Percentiles rank a stretch among this genome's conserved stretches.
These are phyloP conservation scores for Polypterus senegalus DNA, from an alignment of 2,113 vertebrate species.

Conservation along the genomic window DNA sequence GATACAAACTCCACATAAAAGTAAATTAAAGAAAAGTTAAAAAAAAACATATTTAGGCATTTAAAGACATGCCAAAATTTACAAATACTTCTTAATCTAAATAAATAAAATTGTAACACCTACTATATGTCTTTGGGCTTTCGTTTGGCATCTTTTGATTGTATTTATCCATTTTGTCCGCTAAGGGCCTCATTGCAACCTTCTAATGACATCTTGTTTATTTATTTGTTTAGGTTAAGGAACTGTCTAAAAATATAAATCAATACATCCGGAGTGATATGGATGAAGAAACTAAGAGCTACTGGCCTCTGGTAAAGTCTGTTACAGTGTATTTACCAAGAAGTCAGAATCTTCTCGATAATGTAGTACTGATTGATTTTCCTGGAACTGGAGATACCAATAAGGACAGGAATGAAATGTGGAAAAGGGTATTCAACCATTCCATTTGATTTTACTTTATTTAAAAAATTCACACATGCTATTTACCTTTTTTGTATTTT, in stretches of 20 bases:
- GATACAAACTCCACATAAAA: too few relatives aligned
- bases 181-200: too few relatives aligned
- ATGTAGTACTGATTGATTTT: constrained; percentile 32
- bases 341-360: constrained; percentile 14
- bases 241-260: constrained; percentile 11
- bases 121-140: too few relatives aligned
- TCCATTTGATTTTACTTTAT: not conserved
- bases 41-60: too few relatives aligned
- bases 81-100: too few relatives aligned
- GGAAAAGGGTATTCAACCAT: constrained; percentile 20
- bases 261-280: constrained; percentile 19
- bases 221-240: constrained; percentile 16
- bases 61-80: too few relatives aligned
- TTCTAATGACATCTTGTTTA: not conserved
- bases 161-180: too few relatives aligned
- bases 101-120: too few relatives aligned
- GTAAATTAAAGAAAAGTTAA: too few relatives aligned
- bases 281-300: constrained; percentile 1
- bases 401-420: constrained; percentile 29
- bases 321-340: constrained; percentile 26
- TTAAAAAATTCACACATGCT: not conserved
- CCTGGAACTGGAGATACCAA: constrained; percentile 34
- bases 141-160: too few relatives aligned
- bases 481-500: not conserved
- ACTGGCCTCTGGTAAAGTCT: constrained; percentile 34